phyloP scores from a whole-genome alignment of 2,113 vertebrate species.

The Mola mola region DNA sequence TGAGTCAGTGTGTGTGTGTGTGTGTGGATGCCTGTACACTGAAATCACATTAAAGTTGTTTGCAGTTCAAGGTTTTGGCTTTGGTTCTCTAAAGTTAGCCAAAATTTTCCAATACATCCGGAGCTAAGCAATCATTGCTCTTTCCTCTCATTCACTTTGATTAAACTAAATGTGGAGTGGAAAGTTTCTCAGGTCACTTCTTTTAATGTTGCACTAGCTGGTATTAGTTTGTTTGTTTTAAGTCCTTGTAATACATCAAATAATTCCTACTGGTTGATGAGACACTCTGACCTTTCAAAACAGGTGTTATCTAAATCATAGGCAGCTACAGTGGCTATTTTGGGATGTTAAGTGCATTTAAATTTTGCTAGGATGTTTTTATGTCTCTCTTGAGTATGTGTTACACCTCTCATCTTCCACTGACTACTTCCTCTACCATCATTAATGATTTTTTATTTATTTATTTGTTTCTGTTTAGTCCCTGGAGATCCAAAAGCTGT shows the following conservation, averaged over 20 bases:
- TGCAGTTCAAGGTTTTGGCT: constrained; percentile 9
- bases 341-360: constrained; percentile 67
- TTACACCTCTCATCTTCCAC: constrained; percentile 49
- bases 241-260: constrained; percentile 27
- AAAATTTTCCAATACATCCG: constrained; percentile 11
- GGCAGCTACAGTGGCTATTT: constrained; percentile 70
- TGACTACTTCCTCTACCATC: constrained; percentile 19
- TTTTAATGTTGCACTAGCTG: constrained; percentile 11
- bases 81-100: constrained; percentile 4
- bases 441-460: constrained; percentile 3
- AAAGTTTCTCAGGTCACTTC: constrained; percentile 1
- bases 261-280: constrained; percentile 17
- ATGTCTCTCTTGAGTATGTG: constrained; percentile 46
- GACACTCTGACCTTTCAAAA: constrained; percentile 32
- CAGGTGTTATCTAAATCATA: constrained; percentile 64
- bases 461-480: constrained; percentile 65
- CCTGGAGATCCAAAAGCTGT: constrained; percentile 78
- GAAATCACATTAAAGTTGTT: constrained; percentile 14
- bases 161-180: constrained; percentile 6
- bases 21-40: too few relatives aligned
- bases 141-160: constrained; percentile 10
- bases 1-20: constrained; percentile 8
- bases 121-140: background rate
- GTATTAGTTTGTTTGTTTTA: constrained; percentile 8
- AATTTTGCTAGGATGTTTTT: constrained; percentile 61